Percentiles rank a stretch among this genome's conserved stretches.
Conservation (phyloP, 2,888 invertebrate genomes). For the Eristalinus aeneus region DNA sequence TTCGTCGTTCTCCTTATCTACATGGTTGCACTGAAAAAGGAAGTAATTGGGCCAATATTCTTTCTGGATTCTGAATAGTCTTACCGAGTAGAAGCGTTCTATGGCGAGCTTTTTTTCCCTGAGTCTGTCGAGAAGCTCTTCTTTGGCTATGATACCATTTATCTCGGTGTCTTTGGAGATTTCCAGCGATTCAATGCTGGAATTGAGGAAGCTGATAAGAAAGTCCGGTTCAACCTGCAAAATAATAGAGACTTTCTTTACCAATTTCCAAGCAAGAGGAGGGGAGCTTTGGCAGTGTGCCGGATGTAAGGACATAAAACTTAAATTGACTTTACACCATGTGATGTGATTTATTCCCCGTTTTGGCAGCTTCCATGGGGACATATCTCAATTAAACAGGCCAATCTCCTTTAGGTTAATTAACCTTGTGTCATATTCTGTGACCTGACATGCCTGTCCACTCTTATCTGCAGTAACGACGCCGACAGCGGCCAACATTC, state of each 20-base stretch:
- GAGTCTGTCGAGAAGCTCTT: constrained; percentile 84
- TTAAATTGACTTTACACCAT: not conserved
- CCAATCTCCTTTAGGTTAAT: not conserved
- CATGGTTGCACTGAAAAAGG: constrained; percentile 17
- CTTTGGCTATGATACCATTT: constrained; percentile 80
- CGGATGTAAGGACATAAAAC: not conserved
- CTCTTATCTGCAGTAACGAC: not conserved
- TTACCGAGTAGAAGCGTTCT: constrained; percentile 78
- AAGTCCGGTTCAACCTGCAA: constrained; percentile 87
- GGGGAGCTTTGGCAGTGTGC: not conserved
- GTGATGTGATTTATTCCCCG: not conserved
- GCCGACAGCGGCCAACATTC: not conserved
- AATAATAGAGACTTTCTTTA: not conserved
- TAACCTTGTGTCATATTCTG: not conserved
- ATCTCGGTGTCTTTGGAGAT: constrained; percentile 80
- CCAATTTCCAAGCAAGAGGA: not conserved
- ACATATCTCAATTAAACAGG: not conserved
- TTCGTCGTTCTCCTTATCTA: constrained; percentile 55
- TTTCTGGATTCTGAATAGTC: not conserved
- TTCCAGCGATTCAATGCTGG: constrained; percentile 84
- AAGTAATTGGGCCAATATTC: not conserved
- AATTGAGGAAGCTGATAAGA: constrained; percentile 87
- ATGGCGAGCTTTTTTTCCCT: constrained; percentile 84
- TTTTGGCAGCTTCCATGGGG: not conserved
- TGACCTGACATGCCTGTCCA: not conserved